Percentiles rank a stretch among this genome's conserved stretches.
Conservation (phyloP, 2,888 invertebrate genomes). For the Melieria omissa region DNA sequence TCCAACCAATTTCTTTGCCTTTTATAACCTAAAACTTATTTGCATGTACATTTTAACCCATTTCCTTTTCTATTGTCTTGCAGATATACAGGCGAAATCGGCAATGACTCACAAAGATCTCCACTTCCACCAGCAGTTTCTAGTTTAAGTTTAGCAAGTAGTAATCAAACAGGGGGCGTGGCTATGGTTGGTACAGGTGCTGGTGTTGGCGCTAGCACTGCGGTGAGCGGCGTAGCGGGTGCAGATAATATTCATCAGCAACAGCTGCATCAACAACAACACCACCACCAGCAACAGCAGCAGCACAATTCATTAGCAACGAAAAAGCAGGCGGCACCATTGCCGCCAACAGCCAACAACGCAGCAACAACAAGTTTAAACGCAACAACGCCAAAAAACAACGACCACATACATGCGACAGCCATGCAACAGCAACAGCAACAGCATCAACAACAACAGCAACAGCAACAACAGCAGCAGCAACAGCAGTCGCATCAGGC, state of each 20-base stretch:
- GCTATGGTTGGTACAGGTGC: background rate
- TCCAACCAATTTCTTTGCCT: background rate
- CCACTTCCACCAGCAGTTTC: constrained; percentile 66
- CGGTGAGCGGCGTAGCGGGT: no score
- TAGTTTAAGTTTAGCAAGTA: constrained; percentile 64
- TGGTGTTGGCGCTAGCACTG: background rate
- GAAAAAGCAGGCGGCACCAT: constrained; percentile 33
- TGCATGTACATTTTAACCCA: constrained; percentile 1
- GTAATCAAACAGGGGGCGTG: constrained; percentile 47
- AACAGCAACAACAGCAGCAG: constrained; percentile 39
- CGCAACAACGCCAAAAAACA: constrained; percentile 20
- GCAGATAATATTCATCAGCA: constrained; percentile 1
- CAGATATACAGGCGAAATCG: constrained; percentile 67
- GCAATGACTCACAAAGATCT: constrained; percentile 66
- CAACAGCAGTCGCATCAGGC: constrained; percentile 40
- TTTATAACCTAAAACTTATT: background rate
- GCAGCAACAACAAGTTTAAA: constrained; percentile 39
- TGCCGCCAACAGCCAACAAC: constrained; percentile 19
- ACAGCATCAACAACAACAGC: constrained; percentile 40
- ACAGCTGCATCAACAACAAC: constrained; percentile 24
- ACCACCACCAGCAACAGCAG: constrained; percentile 36
- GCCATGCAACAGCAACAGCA: constrained; percentile 8
- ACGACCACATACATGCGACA: constrained; percentile 40
- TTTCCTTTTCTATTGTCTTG: constrained; percentile 6
- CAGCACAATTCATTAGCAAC: constrained; percentile 26